Evolutionary conservation across 2,888 invertebrate species (phyloP), one percentile per base, ranked within the genome.

Genomic region (Pharmacophagus antenor): DNA sequence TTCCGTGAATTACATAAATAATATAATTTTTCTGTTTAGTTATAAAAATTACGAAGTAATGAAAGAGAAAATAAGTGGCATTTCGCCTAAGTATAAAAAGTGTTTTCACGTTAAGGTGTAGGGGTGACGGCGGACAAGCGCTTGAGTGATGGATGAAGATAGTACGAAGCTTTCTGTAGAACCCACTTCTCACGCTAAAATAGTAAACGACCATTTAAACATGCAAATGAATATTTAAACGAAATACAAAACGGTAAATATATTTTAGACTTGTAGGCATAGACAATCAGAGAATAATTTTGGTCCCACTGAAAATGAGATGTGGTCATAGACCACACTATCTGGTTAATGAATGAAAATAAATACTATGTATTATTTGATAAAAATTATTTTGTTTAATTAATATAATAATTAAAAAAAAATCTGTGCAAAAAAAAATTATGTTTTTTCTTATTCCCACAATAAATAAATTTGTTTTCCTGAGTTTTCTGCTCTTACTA

Each of bases 121-220:
- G 66, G 67, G 62, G 51, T 60, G 63, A 66, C 67, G 63, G 63
- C 62, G 69, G 69, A 68, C 67, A 65, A 72, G 70, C 68, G 69
- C 59, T 70, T 73, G 79, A 82, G 80, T 83, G 81, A 83, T 82
- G 78, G 79, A 82, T 80, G 82, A 74, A 72, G 69, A 61, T 63
- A 65, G 62, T 64, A 67, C 65, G 65, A 63, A 67, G 65, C 65
- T 74, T 70, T 70, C 63, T 64, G 62, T 59, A 64, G 59, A 52
- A 59, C 62, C 57, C 42, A 70, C 68, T 68, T 75, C 73, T 76
- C 70, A 66, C 68, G 69, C 67, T 61, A 67, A 55, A 58, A 41
- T 62, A 54, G 58, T 63, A 63, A 55, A 63, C 62, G 63, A 65
- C 63, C 63, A 58, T 55, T 64, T 63, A 61, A 54, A 54, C 50